These are phyloP conservation scores for Pipistrellus nathusii DNA, from an alignment of 2,797 vertebrate species.

Conservation along the genomic window DNA sequence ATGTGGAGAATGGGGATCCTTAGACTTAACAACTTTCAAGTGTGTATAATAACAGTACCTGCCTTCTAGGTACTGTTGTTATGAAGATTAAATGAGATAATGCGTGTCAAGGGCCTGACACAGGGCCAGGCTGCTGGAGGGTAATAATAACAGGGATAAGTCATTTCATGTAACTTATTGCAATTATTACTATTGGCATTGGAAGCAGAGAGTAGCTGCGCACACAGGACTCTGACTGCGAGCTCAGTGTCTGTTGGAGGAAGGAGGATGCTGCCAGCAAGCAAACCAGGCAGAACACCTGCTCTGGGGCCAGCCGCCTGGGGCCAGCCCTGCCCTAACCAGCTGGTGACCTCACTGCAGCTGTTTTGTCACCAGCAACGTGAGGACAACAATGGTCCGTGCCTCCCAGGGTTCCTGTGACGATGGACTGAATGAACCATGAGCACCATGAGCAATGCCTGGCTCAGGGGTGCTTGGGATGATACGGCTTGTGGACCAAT, in stretches of 20 bases:
- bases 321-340: neutral
- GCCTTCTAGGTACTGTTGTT: neutral
- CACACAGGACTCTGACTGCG: neutral
- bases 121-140: neutral
- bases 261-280: neutral
- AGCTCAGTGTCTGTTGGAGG: accelerated
- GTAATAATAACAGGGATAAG: neutral
- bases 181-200: neutral
- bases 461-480: neutral
- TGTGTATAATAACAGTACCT: neutral
- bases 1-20: neutral
- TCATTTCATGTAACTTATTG: no score
- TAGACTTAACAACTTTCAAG: neutral
- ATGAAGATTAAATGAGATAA: neutral
- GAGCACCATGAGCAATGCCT: neutral
- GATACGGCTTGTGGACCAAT: accelerated
- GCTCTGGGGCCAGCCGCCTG: neutral
- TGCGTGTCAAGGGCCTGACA: neutral
- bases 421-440: neutral
- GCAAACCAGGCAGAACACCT: accelerated
- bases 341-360: neutral
- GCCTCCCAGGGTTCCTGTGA: neutral
- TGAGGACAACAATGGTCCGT: neutral
- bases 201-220: neutral
- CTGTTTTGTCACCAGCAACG: neutral